Conservation (phyloP, 2,113 vertebrate genomes). For the Panthera tigris region DNA sequence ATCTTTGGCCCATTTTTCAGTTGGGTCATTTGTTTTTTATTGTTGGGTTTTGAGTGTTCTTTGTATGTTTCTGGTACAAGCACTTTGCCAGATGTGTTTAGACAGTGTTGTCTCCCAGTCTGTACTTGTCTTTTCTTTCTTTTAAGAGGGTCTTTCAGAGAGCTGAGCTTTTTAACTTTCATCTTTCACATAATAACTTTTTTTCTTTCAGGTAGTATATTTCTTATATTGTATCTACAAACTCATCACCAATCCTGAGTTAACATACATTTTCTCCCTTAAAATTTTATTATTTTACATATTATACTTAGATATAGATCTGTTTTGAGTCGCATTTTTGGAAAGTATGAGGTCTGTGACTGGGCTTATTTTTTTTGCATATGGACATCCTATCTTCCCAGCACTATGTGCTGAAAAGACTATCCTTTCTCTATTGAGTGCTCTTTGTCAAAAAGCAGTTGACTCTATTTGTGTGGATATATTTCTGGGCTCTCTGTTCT, state of each 20-base stretch:
- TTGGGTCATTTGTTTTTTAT: background rate
- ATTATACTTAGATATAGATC: background rate
- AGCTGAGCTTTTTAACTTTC: background rate
- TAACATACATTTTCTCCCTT: background rate
- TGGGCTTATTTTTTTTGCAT: background rate
- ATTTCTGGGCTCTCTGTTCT: background rate
- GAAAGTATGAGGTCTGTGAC: background rate
- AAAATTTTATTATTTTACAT: background rate
- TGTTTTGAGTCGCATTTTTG: background rate
- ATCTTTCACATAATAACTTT: background rate
- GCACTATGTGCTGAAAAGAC: background rate
- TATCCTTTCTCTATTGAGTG: background rate
- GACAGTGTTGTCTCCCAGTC: background rate
- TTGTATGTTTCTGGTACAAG: background rate
- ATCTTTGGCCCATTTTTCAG: background rate
- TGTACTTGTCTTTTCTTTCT: background rate
- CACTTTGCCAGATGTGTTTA: background rate
- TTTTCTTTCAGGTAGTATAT: background rate
- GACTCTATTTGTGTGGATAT: background rate
- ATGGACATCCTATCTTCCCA: background rate
- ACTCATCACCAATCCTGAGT: rapidly evolving
- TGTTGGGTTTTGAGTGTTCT: background rate
- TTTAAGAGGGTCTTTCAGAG: background rate
- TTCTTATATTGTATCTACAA: background rate
- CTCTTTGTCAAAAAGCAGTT: background rate